Evolutionary conservation across 2,888 invertebrate species (phyloP).

Genomic region (Thymelicus acteon): DNA sequence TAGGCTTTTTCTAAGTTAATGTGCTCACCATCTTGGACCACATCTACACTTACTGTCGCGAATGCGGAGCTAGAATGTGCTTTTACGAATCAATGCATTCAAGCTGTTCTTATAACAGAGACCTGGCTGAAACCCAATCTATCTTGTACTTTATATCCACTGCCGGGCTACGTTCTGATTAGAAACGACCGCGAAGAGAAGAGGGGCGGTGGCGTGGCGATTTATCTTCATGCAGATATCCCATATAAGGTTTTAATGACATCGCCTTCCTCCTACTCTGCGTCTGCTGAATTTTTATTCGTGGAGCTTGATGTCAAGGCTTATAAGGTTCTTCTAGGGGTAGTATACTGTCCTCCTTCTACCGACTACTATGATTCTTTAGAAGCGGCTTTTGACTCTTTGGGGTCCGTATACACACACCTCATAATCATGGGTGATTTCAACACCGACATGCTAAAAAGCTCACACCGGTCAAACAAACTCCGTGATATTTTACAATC

Average conservation of each 20-base stretch:
- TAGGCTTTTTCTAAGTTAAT: too few relatives aligned
- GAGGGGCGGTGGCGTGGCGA: background rate
- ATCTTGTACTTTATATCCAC: background rate
- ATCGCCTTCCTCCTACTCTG: background rate
- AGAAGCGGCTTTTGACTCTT: too few relatives aligned
- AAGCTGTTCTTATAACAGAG: background rate
- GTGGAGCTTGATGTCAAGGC: background rate
- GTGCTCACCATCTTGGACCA: too few relatives aligned
- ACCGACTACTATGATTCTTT: too few relatives aligned
- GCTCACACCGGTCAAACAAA: background rate
- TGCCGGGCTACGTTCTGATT: background rate
- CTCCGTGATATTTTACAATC: background rate
- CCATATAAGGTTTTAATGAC: background rate
- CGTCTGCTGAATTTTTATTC: background rate
- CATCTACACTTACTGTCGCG: too few relatives aligned
- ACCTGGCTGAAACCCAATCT: background rate
- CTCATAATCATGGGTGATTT: background rate
- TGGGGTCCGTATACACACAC: too few relatives aligned
- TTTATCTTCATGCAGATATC: background rate
- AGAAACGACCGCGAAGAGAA: background rate
- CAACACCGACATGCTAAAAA: background rate
- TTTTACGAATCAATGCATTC: too few relatives aligned
- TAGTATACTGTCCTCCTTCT: too few relatives aligned
- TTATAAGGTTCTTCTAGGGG: too few relatives aligned
- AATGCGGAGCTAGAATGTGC: too few relatives aligned